A percentile compares a stretch with the other conserved stretches of the same genome.
These are phyloP conservation scores for Hyaena hyaena DNA, from an alignment of 2,113 vertebrate species.

Conservation along the genomic window DNA sequence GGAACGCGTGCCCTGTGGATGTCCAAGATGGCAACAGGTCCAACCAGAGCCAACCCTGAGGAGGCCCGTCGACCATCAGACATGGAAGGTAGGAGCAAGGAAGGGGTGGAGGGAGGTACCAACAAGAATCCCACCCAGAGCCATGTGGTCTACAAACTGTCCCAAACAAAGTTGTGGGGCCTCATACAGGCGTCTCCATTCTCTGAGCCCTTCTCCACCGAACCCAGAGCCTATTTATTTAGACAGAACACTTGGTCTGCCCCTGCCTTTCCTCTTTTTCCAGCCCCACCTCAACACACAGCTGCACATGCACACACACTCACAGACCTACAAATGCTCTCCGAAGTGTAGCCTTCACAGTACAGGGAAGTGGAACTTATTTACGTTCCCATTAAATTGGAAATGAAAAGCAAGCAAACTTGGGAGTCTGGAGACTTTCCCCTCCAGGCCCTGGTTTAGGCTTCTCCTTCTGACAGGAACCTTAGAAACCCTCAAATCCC, in stretches of 20 bases:
- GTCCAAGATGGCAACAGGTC: not conserved
- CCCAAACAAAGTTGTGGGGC: not conserved
- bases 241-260: not conserved
- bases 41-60: not conserved
- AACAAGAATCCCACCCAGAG: not conserved
- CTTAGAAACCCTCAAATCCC: not conserved
- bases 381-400: not conserved
- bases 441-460: not conserved
- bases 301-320: not conserved
- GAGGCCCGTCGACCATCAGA: fast-evolving
- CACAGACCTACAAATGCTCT: not conserved
- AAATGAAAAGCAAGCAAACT: not conserved
- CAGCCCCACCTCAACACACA: not conserved
- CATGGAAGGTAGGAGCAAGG: fast-evolving
- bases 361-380: not conserved
- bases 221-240: not conserved
- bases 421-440: not conserved
- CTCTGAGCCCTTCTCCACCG: not conserved
- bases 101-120: fast-evolving
- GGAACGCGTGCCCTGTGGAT: not conserved
- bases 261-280: not conserved
- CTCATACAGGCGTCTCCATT: not conserved
- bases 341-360: not conserved
- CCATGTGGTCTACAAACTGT: not conserved
- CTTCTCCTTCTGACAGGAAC: not conserved